Evolutionary conservation across 2,888 invertebrate species (phyloP), one percentile per base, ranked within the genome.

Genomic region (Pseudococcus viburni): DNA sequence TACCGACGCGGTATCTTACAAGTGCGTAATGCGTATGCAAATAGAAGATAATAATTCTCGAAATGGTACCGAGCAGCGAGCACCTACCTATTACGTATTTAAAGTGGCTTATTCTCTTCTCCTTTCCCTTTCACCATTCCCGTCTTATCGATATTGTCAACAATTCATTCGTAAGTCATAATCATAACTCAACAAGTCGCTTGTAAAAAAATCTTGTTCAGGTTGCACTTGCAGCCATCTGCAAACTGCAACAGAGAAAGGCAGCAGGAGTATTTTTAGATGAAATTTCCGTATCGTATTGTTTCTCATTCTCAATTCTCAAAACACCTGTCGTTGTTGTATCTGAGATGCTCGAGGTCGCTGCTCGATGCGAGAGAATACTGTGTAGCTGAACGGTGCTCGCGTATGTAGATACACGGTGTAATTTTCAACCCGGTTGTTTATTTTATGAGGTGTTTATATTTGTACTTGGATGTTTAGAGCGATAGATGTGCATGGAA

Each of bases 111-210:
- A 64, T 64, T 22, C 22, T 64, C n/a, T 17, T 8, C 22, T 3
- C 64, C 9, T 64, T 64, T 64, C 64, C 12, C 64, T 64, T 12
- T 59, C 59, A 0, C 0, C 51, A 9, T 55, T 4, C 15, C 5
- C 64, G 7, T 64, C 64, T 64, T 64, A 64, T 64, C 64, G 64
- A 64, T 64, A 64, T 64, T 64, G 64, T 64, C 64, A 64, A 64
- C 64, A 64, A 42, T 8, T 9, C 9, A 9, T 42, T 8, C 8
- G 42, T 42, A 42, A 33, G 26, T 33, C 26, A 33, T 33, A 33
- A 42, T 39, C 39, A 39, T 42, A 42, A 64, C 22, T 22, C 19
- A 22, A 64, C 64, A 64, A 22, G 64, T 64, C 22, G 9, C 22
- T 22, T 9, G 19, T 17, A 55, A 64, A 64, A 59, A 64, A 64